A percentile compares a stretch with the other conserved stretches of the same genome.
Conservation (phyloP, 2,113 vertebrate species). For the Crocuta crocuta region DNA sequence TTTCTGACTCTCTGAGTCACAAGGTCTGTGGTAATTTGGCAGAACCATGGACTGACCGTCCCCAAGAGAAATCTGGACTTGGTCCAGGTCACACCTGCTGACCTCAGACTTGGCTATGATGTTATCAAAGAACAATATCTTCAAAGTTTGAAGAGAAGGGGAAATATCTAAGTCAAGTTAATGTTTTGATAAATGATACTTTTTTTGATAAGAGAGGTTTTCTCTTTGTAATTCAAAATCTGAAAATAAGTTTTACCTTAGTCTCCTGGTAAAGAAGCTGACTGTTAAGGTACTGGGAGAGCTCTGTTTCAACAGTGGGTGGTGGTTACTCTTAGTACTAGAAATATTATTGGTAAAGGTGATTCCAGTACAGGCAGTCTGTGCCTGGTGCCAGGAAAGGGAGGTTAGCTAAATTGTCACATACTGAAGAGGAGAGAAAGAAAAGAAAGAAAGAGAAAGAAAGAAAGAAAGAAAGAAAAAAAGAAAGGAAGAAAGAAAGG, state of each 20-base stretch:
- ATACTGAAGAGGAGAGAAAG: neutral
- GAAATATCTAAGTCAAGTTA: neutral
- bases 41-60: neutral
- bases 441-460: too few relatives aligned
- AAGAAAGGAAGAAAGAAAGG: too few relatives aligned
- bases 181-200: neutral
- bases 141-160: neutral
- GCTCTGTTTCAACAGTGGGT: neutral
- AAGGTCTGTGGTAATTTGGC: neutral
- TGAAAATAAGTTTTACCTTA: neutral
- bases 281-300: neutral
- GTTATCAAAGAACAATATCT: neutral
- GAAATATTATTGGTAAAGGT: neutral
- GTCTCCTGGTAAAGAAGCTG: neutral
- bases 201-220: neutral
- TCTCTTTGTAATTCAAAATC: neutral
- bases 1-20: neutral
- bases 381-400: neutral
- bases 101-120: neutral
- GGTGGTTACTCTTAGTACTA: neutral
- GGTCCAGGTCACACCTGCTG: neutral
- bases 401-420: conserved; percentile 8
- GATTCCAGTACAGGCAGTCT: neutral
- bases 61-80: neutral
- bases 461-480: too few relatives aligned